Evolutionary conservation across 2,113 vertebrate genomes (phyloP).

Genomic region (Gymnocephalus cernua): DNA sequence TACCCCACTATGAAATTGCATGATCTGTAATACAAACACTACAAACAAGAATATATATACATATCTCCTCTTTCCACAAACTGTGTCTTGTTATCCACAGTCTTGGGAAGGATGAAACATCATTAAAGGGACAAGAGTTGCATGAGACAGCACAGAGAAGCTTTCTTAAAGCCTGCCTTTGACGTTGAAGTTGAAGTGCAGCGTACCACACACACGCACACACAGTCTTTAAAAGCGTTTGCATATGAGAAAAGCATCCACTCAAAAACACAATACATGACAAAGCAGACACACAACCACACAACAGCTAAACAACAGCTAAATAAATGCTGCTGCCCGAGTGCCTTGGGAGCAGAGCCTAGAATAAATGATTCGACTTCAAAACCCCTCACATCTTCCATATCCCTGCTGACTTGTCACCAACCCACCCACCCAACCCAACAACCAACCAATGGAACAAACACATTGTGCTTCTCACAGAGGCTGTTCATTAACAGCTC

Average conservation of each 20-base stretch:
- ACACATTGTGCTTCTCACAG: slow-evolving; percentile 44
- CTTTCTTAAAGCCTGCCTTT: slow-evolving; percentile 72
- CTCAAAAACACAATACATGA: slow-evolving; percentile 34
- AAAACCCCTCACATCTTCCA: slow-evolving; percentile 78
- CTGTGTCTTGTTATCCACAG: slow-evolving; percentile 64
- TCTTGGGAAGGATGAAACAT: slow-evolving; percentile 66
- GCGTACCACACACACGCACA: slow-evolving; percentile 3
- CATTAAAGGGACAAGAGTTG: slow-evolving; percentile 69
- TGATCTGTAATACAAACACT: slow-evolving; percentile 37
- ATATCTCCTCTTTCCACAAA: slow-evolving; percentile 44
- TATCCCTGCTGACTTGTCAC: slow-evolving; percentile 69
- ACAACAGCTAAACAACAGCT: slow-evolving; percentile 57
- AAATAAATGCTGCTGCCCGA: slow-evolving; percentile 63
- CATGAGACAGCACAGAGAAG: slow-evolving; percentile 61
- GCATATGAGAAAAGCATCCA: slow-evolving; percentile 45
- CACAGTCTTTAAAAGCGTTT: slow-evolving; percentile 39
- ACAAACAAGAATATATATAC: slow-evolving; percentile 41
- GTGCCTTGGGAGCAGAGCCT: slow-evolving; percentile 65
- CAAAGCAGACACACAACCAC: slow-evolving; percentile 36
- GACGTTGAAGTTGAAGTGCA: slow-evolving; percentile 62
- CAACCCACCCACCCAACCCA: slow-evolving; percentile 60
- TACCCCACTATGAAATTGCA: slow-evolving; percentile 20
- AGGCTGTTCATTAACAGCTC: slow-evolving; percentile 76
- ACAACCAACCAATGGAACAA: slow-evolving; percentile 64
- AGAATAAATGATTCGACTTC: slow-evolving; percentile 81